Conservation (phyloP, 92 coral and sea anemone genomes). For the Epizoanthus stellaris region DNA sequence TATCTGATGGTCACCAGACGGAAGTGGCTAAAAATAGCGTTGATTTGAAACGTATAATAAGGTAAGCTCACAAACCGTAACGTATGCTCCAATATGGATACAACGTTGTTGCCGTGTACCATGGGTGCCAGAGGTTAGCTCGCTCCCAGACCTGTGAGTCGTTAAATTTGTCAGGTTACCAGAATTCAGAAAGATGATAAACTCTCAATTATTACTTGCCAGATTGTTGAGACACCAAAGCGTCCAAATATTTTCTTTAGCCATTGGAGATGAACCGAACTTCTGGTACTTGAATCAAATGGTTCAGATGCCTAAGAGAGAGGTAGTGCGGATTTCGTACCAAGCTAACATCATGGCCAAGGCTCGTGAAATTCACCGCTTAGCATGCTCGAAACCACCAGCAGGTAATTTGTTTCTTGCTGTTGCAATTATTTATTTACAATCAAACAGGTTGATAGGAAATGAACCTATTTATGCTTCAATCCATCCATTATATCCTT, state of each 20-base stretch:
- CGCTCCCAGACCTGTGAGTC: neutral
- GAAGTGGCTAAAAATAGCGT: neutral
- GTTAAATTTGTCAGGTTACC: too few species aligned
- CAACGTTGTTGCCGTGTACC: too few species aligned
- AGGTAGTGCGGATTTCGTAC: neutral
- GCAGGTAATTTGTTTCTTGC: constrained; percentile 5
- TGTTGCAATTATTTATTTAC: too few species aligned
- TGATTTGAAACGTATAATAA: neutral
- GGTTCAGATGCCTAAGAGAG: constrained; percentile 19
- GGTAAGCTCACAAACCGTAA: neutral
- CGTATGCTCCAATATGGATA: neutral
- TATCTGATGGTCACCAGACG: constrained; percentile 22
- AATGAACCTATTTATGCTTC: too few species aligned
- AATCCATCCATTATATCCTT: too few species aligned
- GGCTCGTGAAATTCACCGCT: neutral
- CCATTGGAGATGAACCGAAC: constrained; percentile 1
- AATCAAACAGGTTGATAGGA: too few species aligned
- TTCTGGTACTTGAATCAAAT: constrained; percentile 4
- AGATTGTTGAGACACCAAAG: constrained; percentile 28
- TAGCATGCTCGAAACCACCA: constrained; percentile 11
- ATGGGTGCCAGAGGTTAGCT: too few species aligned
- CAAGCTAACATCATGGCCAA: neutral
- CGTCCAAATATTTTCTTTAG: constrained; percentile 12
- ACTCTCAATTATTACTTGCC: neutral
- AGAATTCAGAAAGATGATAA: neutral